Base-by-base conservation (phyloP, 2,797 vertebrate genomes). In the Parauchenoglanis punctatus region DNA sequence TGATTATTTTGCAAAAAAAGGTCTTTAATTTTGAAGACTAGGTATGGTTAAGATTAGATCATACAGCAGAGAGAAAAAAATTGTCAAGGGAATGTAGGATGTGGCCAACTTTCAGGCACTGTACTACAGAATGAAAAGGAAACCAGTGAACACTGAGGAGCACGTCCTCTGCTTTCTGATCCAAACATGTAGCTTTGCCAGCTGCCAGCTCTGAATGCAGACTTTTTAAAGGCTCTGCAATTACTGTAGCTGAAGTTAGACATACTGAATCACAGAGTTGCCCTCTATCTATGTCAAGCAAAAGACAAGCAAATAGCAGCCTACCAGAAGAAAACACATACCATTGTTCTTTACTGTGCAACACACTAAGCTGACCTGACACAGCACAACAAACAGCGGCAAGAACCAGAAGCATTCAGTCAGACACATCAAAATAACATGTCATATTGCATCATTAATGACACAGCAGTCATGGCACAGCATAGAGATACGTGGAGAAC, bases 181-280 rank as follows among this genome's bases (percentile, higher is more conserved):
- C 61, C 81, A 68, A 63, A 85, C 83, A 86, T 78, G 23, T 56
- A 81, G 46, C 77, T 49, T 78, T 46, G 54, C 86, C 80, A 78
- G 85, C 86, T 85, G 70, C 80, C 82, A 88, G 85, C 83, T 56
- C 81, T 65, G 31, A 52, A 52, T 70, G 84, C 6, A 68, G 85
- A 63, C 58, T 73, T 67, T 65, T 85, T 75, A 89, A 83, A 84
- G 80, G 84, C 68, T 77, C 82, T 83, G 81, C 86, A 87, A 91
- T 92, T 91, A 93, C 87, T 87, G 81, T 40, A 59, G 86, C 86
- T 89, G 87, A 86, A 88, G 56, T 77, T 88, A 90, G 91, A 93
- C 91, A 91, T 88, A 89, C 89, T 90, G 89, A 92, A 91, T 87
- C 90, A 92, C 92, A 93, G 88, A 93, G 87, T 88, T 82, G 88